Base-by-base conservation (phyloP, 2,888 invertebrate species). In the Caenorhabditis sulstoni region DNA sequence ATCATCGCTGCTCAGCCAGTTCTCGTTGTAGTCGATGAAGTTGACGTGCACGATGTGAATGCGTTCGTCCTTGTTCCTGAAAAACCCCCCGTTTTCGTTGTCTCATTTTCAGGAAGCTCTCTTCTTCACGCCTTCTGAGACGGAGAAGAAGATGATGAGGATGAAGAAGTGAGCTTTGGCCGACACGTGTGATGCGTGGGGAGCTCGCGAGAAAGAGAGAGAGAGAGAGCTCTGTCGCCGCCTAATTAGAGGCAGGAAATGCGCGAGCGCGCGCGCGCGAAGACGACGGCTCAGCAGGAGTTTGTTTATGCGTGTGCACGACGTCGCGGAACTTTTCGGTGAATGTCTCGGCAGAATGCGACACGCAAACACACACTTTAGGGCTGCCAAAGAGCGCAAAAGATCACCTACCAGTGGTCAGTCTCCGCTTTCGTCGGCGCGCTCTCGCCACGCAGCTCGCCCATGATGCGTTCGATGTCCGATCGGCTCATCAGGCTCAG, bases 161-260 rank as follows among this genome's bases (percentile, higher is more conserved):
- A 18, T 49, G 49, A 49, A 49, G 20, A 16, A 12, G 44, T 65
- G 65, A 65, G 65, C 65, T 65, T 65, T 65, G 65, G 53, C 65
- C 53, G 65, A 41, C 41, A 41, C 41, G 41, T 45, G 53, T 29
- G n/a, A n/a, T n/a, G 29, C 29, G 29, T 29, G 29, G 29, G 29
- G 29, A 29, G 29, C 29, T 29, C 29, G 29, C 3, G 7, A 29
- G 29, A 29, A 7, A 29, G 29, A 29, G 29, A 29, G 29, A 29
- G 29, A 29, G 7, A 29, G 29, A 29, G 47, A n/a, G n/a, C n/a
- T n/a, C 7, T 18, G 29, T 39, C 47, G 47, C 47, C 45, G 35
- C 18, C 67, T 67, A 67, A 67, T 67, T 67, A 67, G 58, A 50
- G 22, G 58, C 50, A 50, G 50, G 50, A 50, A 50, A 64, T 29